Evolutionary conservation across 2,113 vertebrate genomes (phyloP), one percentile per base, ranked within the genome.

Genomic region (Pollimyrus isidori): DNA sequence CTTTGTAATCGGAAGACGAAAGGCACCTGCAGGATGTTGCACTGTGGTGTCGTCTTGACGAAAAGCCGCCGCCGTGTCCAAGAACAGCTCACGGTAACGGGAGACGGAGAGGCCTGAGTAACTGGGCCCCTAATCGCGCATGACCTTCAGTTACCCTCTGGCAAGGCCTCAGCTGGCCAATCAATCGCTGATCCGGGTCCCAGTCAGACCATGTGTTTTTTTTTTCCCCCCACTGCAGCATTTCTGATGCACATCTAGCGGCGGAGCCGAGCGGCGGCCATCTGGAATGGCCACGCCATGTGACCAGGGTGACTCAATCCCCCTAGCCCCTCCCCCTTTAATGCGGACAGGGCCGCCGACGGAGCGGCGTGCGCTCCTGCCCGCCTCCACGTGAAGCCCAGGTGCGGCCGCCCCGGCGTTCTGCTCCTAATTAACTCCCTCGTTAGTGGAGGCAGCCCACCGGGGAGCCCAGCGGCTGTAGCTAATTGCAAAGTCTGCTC

Each of bases 381-480:
- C 88, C 62, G 87, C 69, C 65, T 53, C 17, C 86, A 73, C 84
- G 90, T 48, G 87, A 92, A 93, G 91, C 65, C 85, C 90, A 91
- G 87, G 91, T 88, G 91, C 35, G 65, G 82, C 86, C 83, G 86
- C 35, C 83, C 56, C 89, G 53, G 87, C 87, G 46, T 86, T 88
- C 45, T 88, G 90, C 85, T 88, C 88, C 49, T 92, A 93, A 93
- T 93, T 90, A 92, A 91, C 89, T 91, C 82, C 48, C 58, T 87
- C 83, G 73, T 13, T 39, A 89, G 90, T 23, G 39, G 88, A 89
- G 84, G 46, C 62, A 3, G 17, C 85, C 69, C 93, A 91, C 76
- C 86, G 49, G 92, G 92, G 91, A 90, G 83, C 46, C n/a, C 30
- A 4, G 62, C 69, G 83, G 88, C 80, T 30, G 48, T 80, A 85